Conservation (phyloP, 2,113 vertebrate species). For the Oncorhynchus nerka region DNA sequence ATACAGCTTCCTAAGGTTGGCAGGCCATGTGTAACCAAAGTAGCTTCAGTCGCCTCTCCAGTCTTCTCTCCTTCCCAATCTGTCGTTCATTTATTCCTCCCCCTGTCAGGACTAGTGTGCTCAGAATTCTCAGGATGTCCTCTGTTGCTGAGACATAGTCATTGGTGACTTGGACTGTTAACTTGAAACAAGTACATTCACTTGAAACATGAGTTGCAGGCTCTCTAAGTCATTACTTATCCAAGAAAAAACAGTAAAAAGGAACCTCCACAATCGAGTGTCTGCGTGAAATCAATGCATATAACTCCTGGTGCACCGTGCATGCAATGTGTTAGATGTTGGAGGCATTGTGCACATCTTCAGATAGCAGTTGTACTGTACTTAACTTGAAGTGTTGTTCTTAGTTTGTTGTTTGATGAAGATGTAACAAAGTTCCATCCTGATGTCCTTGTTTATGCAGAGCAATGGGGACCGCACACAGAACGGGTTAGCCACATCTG, state of each 20-base stretch:
- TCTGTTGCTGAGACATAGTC: neutral
- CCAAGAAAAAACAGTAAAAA: too few species aligned
- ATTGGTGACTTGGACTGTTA: conserved; percentile 10
- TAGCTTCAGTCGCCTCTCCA: neutral
- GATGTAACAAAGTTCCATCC: neutral
- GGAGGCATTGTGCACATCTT: too few species aligned
- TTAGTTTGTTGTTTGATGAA: neutral
- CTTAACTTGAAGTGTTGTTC: neutral
- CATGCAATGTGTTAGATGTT: too few species aligned
- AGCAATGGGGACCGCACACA: conserved; percentile 19
- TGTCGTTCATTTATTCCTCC: conserved; percentile 14
- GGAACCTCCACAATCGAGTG: too few species aligned
- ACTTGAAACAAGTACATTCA: neutral
- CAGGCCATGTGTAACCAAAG: conserved; percentile 31
- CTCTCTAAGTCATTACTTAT: too few species aligned
- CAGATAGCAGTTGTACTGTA: too few species aligned
- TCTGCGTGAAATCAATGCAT: too few species aligned
- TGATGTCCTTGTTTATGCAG: conserved; percentile 21
- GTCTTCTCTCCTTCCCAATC: neutral
- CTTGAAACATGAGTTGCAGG: neutral
- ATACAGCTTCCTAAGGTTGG: conserved; percentile 27
- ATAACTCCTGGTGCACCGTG: too few species aligned
- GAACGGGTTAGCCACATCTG: conserved; percentile 52
- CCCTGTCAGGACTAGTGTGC: neutral
- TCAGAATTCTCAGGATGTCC: neutral